phyloP scores from a whole-genome alignment of 2,797 vertebrate species.

The Karalla daura region DNA sequence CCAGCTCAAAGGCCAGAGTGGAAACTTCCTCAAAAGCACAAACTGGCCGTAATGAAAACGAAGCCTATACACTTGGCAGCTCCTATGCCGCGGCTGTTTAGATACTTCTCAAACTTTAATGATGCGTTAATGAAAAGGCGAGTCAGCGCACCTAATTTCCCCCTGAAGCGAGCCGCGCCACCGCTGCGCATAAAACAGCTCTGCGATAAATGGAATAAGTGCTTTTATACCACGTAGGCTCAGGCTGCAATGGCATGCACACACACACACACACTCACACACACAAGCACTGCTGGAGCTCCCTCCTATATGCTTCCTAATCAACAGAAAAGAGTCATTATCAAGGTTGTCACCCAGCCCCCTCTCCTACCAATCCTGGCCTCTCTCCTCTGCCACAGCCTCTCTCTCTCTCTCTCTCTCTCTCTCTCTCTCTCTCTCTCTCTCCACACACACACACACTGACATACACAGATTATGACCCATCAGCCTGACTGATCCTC shows the following conservation, averaged over 20 bases:
- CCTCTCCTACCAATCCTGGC: slow-evolving; percentile 26
- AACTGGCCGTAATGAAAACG: slow-evolving; percentile 3
- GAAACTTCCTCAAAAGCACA: slow-evolving; percentile 23
- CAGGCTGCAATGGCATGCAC: background rate
- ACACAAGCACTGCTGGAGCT: background rate
- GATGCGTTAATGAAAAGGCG: slow-evolving; percentile 64
- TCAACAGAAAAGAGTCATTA: slow-evolving; percentile 41
- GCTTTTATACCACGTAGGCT: slow-evolving; percentile 36
- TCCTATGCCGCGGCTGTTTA: slow-evolving; percentile 43
- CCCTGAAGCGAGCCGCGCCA: slow-evolving; percentile 46
- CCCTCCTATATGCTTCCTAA: slow-evolving; percentile 31
- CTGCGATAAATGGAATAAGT: slow-evolving; percentile 60
- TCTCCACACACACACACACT: slow-evolving; percentile 14
- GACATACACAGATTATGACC: slow-evolving; percentile 52
- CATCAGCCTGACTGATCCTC: slow-evolving; percentile 67
- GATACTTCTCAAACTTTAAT: slow-evolving; percentile 67
- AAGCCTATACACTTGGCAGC: slow-evolving; percentile 31
- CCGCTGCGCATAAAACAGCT: slow-evolving; percentile 52
- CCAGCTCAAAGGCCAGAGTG: slow-evolving; percentile 10
- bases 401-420: background rate
- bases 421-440: slow-evolving; percentile 4
- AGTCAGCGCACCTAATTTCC: slow-evolving; percentile 54
- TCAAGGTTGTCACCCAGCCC: slow-evolving; percentile 31
- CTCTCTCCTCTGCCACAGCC: slow-evolving; percentile 19
- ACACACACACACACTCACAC: slow-evolving; percentile 3